These are phyloP conservation scores for Pollenia amentaria DNA, from an alignment of 2,888 invertebrate species.

Conservation along the genomic window DNA sequence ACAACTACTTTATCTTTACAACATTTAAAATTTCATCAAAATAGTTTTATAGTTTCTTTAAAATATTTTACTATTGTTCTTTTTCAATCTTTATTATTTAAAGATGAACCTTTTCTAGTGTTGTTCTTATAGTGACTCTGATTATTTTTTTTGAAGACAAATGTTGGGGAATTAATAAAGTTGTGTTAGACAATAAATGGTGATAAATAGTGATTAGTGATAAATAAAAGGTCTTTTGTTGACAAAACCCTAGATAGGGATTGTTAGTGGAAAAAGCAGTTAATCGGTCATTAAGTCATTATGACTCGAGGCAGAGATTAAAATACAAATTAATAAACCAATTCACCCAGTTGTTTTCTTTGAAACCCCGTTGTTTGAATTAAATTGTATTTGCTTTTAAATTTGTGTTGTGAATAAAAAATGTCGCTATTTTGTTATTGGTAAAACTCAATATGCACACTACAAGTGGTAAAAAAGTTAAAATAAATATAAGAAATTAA, in stretches of 20 bases:
- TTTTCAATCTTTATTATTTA: neutral
- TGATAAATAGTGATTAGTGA: constrained; percentile 29
- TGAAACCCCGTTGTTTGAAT: neutral
- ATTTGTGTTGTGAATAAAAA: neutral
- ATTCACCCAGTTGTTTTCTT: neutral
- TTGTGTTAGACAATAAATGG: constrained; percentile 33
- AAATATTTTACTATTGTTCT: too few relatives aligned
- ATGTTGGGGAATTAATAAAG: constrained; percentile 45
- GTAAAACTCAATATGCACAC: too few relatives aligned
- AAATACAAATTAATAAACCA: neutral
- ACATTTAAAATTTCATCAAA: too few relatives aligned
- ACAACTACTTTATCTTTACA: too few relatives aligned
- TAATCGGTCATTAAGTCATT: neutral
- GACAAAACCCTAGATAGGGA: constrained; percentile 1
- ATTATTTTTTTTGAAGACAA: neutral
- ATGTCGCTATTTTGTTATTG: too few relatives aligned
- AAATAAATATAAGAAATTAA: too few relatives aligned
- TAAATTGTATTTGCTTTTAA: neutral
- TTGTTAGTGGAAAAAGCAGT: neutral
- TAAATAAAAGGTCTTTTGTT: constrained; percentile 34
- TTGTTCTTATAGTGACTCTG: neutral
- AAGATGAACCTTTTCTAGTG: neutral
- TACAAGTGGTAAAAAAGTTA: too few relatives aligned
- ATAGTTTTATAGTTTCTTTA: too few relatives aligned
- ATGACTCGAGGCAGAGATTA: neutral